These are phyloP conservation scores for Phaethon lepturus DNA, from an alignment of 2,113 vertebrate species.

Conservation along the genomic window DNA sequence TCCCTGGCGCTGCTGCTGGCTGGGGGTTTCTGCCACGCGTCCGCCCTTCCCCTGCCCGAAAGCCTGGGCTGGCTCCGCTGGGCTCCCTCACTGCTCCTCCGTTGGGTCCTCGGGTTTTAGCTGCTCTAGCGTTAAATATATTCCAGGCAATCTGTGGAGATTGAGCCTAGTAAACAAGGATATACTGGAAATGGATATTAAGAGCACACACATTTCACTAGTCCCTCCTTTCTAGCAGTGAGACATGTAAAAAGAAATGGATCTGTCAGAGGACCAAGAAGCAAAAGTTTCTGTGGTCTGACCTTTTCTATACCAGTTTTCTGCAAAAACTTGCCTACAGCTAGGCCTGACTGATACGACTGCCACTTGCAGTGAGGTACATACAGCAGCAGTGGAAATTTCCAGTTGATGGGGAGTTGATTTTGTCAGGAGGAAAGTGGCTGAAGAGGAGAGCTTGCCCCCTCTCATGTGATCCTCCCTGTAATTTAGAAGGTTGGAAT, in stretches of 20 bases:
- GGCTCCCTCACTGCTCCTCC: not conserved
- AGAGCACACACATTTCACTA: not conserved
- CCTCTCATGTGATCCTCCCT: not conserved
- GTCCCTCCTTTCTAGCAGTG: not conserved
- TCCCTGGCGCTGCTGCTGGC: not conserved
- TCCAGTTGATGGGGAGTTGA: not conserved
- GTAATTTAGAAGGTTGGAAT: not conserved
- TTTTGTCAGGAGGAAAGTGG: not conserved
- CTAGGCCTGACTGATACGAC: not conserved
- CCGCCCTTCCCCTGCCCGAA: not conserved
- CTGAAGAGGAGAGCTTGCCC: not conserved
- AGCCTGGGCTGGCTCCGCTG: not conserved
- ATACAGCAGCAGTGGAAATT: not conserved
- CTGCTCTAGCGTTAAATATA: no score
- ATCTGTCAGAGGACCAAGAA: not conserved
- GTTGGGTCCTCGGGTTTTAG: no score
- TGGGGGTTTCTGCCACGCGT: no score
- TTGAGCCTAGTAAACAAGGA: not conserved
- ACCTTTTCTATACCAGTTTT: not conserved
- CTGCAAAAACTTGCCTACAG: not conserved
- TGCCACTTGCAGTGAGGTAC: fast-evolving
- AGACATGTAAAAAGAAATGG: not conserved
- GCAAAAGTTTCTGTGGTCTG: not conserved
- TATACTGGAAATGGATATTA: not conserved
- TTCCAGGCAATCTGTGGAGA: not conserved